Percentiles rank a stretch among this genome's conserved stretches.
These are phyloP conservation scores for Atta cephalotes DNA, from an alignment of 1,140 invertebrate species.

Conservation along the genomic window DNA sequence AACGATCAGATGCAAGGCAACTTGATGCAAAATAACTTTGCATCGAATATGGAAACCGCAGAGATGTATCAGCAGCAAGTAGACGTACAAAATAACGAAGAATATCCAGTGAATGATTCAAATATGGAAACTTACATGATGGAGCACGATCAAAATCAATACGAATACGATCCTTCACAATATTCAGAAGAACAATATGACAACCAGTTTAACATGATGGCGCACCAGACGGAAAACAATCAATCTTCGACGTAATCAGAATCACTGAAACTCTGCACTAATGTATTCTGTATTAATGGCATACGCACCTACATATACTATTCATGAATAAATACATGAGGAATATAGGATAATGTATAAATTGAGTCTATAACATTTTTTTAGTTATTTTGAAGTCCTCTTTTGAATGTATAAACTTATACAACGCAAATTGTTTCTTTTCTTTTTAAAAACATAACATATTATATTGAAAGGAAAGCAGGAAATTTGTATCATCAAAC, in stretches of 20 bases:
- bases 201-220: conserved; percentile 31
- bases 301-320: not conserved
- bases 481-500: too few relatives aligned
- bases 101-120: conserved; percentile 64
- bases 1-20: conserved; percentile 11
- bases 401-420: not conserved
- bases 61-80: conserved; percentile 58
- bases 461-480: too few relatives aligned
- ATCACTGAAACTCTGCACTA: conserved; percentile 24
- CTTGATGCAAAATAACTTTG: conserved; percentile 36
- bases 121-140: conserved; percentile 70
- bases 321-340: not conserved
- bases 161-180: conserved; percentile 76
- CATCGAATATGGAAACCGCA: not conserved
- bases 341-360: not conserved
- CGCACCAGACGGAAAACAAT: not conserved
- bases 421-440: not conserved
- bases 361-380: conserved; percentile 77
- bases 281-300: conserved; percentile 23
- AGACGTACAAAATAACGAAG: conserved; percentile 59
- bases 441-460: not conserved
- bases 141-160: conserved; percentile 76
- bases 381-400: not conserved
- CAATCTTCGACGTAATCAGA: not conserved
- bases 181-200: conserved; percentile 67